Conservation (phyloP, 2,113 vertebrate genomes). For the Leptobrachium ailaonicum region DNA sequence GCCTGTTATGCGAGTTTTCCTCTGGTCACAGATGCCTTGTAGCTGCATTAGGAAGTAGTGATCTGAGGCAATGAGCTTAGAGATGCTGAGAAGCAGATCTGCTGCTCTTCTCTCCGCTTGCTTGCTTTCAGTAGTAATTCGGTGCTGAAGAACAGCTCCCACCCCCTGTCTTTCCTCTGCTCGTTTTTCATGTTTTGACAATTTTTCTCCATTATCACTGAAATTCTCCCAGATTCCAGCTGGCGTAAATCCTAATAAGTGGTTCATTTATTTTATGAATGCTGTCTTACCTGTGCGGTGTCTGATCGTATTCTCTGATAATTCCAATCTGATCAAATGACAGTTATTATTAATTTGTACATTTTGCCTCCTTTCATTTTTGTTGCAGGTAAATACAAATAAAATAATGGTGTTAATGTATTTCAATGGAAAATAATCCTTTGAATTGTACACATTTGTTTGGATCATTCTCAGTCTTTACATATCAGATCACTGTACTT, state of each 20-base stretch:
- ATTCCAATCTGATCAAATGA: too few species aligned
- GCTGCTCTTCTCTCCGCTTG: slow-evolving; percentile 27
- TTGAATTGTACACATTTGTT: too few species aligned
- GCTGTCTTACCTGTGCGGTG: too few species aligned
- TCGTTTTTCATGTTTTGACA: slow-evolving; percentile 14
- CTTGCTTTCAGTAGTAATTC: slow-evolving; percentile 32
- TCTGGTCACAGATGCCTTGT: slow-evolving; percentile 30
- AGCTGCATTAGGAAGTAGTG: slow-evolving; percentile 39
- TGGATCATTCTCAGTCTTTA: too few species aligned
- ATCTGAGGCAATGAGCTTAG: slow-evolving; percentile 16
- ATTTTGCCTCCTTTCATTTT: too few species aligned
- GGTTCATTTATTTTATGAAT: too few species aligned
- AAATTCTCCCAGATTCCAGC: background rate
- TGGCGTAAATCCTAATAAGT: background rate
- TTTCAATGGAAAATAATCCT: too few species aligned
- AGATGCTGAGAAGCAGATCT: slow-evolving; percentile 35
- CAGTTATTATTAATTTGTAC: too few species aligned
- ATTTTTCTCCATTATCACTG: slow-evolving; percentile 18
- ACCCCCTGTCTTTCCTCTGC: slow-evolving; percentile 7
- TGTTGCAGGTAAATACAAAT: too few species aligned
- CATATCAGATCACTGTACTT: too few species aligned
- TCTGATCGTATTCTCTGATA: too few species aligned
- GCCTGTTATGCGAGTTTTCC: slow-evolving; percentile 11
- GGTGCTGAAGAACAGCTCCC: slow-evolving; percentile 41
- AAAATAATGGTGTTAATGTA: too few species aligned